These are phyloP conservation scores for Cantharis lateralis DNA, from an alignment of 2,888 invertebrate species.

Conservation along the genomic window DNA sequence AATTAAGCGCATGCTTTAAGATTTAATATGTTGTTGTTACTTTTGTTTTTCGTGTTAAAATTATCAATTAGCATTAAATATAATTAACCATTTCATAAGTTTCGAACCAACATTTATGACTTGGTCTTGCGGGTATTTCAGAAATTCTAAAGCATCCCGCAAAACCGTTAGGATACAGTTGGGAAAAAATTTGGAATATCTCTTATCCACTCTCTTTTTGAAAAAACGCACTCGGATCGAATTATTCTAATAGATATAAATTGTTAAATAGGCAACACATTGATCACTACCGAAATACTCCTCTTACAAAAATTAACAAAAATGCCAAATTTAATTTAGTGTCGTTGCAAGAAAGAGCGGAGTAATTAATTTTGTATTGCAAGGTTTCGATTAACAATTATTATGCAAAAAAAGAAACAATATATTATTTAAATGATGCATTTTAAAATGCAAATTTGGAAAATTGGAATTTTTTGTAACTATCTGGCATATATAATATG, in stretches of 20 bases:
- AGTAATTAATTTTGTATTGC: background rate
- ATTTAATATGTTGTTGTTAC: background rate
- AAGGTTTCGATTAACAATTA: too few relatives aligned
- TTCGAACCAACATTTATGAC: background rate
- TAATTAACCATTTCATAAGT: background rate
- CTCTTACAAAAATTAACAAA: background rate
- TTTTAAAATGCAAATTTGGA: too few relatives aligned
- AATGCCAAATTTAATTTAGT: background rate
- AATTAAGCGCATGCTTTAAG: background rate
- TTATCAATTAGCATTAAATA: background rate
- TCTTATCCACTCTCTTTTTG: background rate
- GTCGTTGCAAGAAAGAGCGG: background rate
- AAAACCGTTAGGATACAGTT: background rate
- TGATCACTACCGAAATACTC: background rate
- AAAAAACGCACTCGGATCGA: background rate
- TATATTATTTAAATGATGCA: too few relatives aligned
- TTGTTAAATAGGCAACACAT: background rate
- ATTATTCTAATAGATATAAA: background rate
- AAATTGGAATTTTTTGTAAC: too few relatives aligned
- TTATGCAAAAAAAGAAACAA: too few relatives aligned
- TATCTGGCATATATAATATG: too few relatives aligned
- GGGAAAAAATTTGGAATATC: background rate
- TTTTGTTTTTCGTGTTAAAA: background rate
- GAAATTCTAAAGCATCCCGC: background rate
- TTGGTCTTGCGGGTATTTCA: background rate